These are phyloP conservation scores for Pocillopora damicornis DNA, from an alignment of 64 coral and sea anemone genomes.

Conservation along the genomic window DNA sequence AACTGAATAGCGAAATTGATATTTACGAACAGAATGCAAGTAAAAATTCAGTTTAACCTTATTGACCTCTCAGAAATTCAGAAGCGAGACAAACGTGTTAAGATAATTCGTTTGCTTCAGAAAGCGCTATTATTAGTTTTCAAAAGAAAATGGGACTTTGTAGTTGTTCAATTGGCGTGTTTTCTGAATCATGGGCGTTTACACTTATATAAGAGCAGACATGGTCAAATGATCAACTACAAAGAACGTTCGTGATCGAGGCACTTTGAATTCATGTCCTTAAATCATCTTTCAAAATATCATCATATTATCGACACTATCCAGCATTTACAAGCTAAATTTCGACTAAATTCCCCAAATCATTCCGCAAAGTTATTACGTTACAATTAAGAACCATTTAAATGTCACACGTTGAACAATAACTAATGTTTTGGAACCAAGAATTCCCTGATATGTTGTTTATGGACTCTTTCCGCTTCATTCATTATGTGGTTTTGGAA, in stretches of 20 bases:
- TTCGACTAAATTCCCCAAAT: not conserved
- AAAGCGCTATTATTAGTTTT: not conserved
- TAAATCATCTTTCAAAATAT: constrained; percentile 11
- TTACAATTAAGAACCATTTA: not conserved
- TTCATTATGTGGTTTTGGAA: not conserved
- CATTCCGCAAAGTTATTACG: not conserved
- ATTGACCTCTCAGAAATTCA: not conserved
- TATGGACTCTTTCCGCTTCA: not conserved
- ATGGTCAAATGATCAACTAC: constrained; percentile 17
- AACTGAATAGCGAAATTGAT: not conserved
- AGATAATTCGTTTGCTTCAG: not conserved
- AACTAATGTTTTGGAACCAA: not conserved
- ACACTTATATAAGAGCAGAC: not conserved
- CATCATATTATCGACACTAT: not conserved
- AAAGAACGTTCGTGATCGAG: constrained; percentile 11
- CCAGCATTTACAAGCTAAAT: not conserved
- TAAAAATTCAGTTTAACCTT: not conserved
- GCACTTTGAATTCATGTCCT: not conserved
- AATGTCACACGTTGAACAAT: not conserved
- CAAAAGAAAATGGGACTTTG: too few relatives aligned
- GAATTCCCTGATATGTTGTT: constrained; percentile 8
- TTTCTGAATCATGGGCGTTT: not conserved
- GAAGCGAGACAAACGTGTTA: not conserved
- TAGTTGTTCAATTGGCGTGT: too few relatives aligned
- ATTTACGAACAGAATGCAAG: not conserved